Evolutionary conservation across 2,113 vertebrate species (phyloP).

Genomic region (Turdus rufiventris): DNA sequence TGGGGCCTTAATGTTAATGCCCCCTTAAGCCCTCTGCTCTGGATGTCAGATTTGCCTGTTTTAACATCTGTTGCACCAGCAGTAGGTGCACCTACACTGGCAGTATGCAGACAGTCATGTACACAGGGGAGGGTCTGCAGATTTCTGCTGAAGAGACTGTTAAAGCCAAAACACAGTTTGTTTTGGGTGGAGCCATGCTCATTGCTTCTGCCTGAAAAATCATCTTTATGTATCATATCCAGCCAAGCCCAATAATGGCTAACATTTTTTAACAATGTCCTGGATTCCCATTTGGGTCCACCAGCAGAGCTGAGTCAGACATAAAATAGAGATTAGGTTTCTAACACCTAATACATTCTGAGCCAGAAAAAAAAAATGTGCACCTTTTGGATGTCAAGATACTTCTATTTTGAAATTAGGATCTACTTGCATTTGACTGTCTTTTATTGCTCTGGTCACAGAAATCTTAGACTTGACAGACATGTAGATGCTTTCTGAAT

Average conservation of each 20-base stretch:
- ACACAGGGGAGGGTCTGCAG: not conserved
- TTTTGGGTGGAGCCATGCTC: not conserved
- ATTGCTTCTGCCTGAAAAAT: not conserved
- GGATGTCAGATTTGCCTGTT: constrained; percentile 6
- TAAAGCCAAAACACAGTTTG: not conserved
- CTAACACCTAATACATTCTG: not conserved
- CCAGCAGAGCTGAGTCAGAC: not conserved
- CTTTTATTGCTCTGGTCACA: not conserved
- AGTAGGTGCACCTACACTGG: not conserved
- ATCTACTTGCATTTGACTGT: not conserved
- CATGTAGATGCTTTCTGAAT: constrained; percentile 22
- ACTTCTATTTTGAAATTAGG: not conserved
- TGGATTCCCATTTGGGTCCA: not conserved
- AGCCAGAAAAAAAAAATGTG: not conserved
- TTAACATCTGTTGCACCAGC: constrained; percentile 31
- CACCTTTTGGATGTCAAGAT: not conserved
- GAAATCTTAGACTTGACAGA: constrained; percentile 17
- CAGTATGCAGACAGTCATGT: not conserved
- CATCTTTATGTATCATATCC: not conserved
- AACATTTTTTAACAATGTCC: not conserved
- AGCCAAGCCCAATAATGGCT: not conserved
- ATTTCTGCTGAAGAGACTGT: not conserved
- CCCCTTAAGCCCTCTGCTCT: not conserved
- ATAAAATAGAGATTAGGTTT: not conserved
- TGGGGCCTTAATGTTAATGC: constrained; percentile 6